Percentiles rank a stretch among this genome's conserved stretches.
Conservation (phyloP, 2,888 invertebrate genomes). For the Chloroclystis v-ata region DNA sequence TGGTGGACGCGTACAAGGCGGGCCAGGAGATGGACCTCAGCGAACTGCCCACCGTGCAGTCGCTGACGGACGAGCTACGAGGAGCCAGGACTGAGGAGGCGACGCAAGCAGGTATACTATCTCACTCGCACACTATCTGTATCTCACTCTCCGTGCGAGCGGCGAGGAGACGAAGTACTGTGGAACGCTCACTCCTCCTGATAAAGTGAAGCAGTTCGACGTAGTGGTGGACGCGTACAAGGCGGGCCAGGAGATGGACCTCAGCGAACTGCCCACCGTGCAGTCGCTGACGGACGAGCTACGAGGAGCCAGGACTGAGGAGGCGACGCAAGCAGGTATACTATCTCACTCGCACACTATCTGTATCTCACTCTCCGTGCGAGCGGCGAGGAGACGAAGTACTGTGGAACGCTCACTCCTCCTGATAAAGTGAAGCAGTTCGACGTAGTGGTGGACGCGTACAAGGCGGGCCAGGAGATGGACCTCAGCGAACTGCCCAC, state of each 20-base stretch:
- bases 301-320: conserved; percentile 56
- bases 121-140: too few relatives aligned
- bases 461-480: conserved; percentile 85
- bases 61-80: conserved; percentile 44
- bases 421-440: conserved; percentile 93
- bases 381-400: too few relatives aligned
- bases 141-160: too few relatives aligned
- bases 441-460: conserved; percentile 87
- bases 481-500: conserved; percentile 92
- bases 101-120: conserved; percentile 38
- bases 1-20: conserved; percentile 84
- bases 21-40: conserved; percentile 90
- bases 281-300: conserved; percentile 66
- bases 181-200: too few relatives aligned
- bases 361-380: too few relatives aligned
- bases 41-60: conserved; percentile 89
- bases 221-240: conserved; percentile 85
- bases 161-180: too few relatives aligned
- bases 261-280: conserved; percentile 89
- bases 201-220: conserved; percentile 92
- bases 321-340: conserved; percentile 43
- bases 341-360: too few relatives aligned
- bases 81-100: conserved; percentile 58
- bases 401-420: too few relatives aligned
- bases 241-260: conserved; percentile 87